Evolutionary conservation across 2,797 vertebrate species (phyloP).

Genomic region (Dicrostonyx torquatus): DNA sequence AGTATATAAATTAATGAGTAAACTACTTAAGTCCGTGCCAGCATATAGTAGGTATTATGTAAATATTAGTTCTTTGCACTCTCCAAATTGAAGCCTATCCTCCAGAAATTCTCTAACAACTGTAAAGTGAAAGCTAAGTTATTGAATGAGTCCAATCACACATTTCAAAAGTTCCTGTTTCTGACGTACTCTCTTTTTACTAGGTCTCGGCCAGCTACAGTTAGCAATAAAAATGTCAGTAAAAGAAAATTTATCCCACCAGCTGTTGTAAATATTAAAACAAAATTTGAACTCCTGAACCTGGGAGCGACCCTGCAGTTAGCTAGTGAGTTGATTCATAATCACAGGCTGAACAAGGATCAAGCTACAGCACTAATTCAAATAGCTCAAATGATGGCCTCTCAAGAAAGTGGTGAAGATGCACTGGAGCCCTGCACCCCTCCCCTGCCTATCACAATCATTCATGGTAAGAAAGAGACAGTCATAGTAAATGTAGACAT

Average conservation of each 20-base stretch:
- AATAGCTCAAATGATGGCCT: constrained; percentile 86
- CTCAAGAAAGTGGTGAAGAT: not conserved
- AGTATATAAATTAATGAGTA: not conserved
- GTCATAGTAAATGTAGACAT: not conserved
- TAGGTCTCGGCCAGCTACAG: constrained; percentile 76
- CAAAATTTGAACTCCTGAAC: constrained; percentile 63
- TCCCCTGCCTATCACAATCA: constrained; percentile 83
- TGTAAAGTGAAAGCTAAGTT: constrained; percentile 14
- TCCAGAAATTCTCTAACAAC: not conserved
- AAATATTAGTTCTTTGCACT: not conserved
- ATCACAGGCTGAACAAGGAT: constrained; percentile 84
- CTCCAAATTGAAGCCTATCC: not conserved
- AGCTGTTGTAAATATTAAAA: constrained; percentile 66
- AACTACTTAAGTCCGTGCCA: not conserved
- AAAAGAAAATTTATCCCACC: constrained; percentile 86
- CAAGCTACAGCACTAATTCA: constrained; percentile 83
- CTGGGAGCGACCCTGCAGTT: constrained; percentile 72
- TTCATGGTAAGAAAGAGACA: constrained; percentile 83
- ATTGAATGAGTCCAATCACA: not conserved
- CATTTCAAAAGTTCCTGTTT: not conserved
- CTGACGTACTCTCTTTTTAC: not conserved
- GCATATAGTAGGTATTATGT: not conserved
- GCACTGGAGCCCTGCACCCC: not conserved
- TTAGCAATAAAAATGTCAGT: constrained; percentile 31
- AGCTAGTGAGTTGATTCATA: constrained; percentile 81